Base-by-base conservation (phyloP, 37 sponge, comb jelly and placozoan genomes). In the Ephydatia muelleri region DNA sequence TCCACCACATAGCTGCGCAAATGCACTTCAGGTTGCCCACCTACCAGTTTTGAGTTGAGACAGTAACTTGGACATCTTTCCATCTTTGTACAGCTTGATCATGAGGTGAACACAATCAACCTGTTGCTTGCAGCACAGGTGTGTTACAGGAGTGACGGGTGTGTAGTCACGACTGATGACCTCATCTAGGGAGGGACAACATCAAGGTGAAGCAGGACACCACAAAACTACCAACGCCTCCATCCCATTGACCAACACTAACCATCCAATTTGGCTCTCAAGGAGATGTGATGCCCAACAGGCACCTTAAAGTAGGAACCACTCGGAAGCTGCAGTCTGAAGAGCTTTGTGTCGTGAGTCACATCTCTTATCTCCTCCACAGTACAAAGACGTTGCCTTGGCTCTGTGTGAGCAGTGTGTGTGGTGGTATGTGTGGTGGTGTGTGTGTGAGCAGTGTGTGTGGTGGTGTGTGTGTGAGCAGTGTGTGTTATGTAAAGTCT, bases 41-140 rank as follows among this genome's bases (percentile, higher is more conserved):
- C 49, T 78, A 88, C 94, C 94, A 36, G 47, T 30, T 35, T 81
- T 83, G 65, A 94, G 83, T 37, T 65, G 2, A 21, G 86, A 83
- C 22, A 94, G 81, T 64, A 76, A 71, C 2, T 67, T 37, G 14
- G 94, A 93, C 93, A 93, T 93, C 38, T 73, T 79, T 13, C 96
- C 96, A 29, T 93, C 76, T 0, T 87, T 57, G 77, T 96, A 96
- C 30, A 96, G 76, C 73, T 96, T 96, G 67, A 96, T 72, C 88
- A 93, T 88, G 47, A 96, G 79, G 31, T 91, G n/a, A 39, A 96
- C 0, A 14, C 77, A 69, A 49, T 78, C 73, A 6, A 6, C 6
- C 36, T 49, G 49, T 47, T 86, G 77, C 26, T 67, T 65, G 25
- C 35, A 65, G n/a, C 21, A 30, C 13, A 23, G 14, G 65, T 27